Evolutionary conservation across 2,797 vertebrate genomes (phyloP).

Genomic region (Phyllotis vaccarum): DNA sequence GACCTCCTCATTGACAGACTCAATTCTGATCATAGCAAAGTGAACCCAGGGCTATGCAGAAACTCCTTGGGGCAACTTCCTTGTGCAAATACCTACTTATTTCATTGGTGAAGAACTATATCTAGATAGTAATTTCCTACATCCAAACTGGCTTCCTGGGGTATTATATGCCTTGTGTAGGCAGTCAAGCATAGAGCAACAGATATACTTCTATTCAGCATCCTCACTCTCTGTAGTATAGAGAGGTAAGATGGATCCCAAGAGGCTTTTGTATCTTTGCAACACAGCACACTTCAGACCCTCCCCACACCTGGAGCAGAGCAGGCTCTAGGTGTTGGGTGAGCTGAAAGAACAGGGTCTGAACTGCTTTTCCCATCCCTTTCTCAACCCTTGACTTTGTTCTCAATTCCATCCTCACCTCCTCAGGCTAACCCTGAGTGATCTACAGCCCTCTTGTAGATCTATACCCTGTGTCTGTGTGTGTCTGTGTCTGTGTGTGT

Average conservation of each 20-base stretch:
- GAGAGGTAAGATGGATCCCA: neutral
- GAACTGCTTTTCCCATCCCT: neutral
- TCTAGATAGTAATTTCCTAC: neutral
- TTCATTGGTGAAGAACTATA: neutral
- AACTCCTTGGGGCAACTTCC: neutral
- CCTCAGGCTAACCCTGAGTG: neutral
- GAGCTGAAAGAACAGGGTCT: neutral
- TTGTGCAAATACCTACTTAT: neutral
- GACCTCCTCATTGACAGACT: neutral
- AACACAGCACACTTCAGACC: too few relatives aligned
- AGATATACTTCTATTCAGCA: neutral
- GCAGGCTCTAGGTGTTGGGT: neutral
- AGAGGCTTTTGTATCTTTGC: neutral
- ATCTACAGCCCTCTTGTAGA: neutral
- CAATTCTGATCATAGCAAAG: constrained; percentile 20
- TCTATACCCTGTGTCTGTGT: neutral
- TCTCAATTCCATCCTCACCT: neutral
- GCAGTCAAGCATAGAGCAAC: accelerated
- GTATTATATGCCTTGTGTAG: neutral
- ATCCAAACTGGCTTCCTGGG: neutral
- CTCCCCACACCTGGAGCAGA: neutral
- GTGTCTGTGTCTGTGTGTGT: too few relatives aligned
- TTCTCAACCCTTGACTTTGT: neutral
- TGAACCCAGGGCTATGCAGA: neutral
- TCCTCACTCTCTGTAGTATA: neutral